Evolutionary conservation across 92 coral and sea anemone species (phyloP).

Genomic region (Galaxea fascicularis): DNA sequence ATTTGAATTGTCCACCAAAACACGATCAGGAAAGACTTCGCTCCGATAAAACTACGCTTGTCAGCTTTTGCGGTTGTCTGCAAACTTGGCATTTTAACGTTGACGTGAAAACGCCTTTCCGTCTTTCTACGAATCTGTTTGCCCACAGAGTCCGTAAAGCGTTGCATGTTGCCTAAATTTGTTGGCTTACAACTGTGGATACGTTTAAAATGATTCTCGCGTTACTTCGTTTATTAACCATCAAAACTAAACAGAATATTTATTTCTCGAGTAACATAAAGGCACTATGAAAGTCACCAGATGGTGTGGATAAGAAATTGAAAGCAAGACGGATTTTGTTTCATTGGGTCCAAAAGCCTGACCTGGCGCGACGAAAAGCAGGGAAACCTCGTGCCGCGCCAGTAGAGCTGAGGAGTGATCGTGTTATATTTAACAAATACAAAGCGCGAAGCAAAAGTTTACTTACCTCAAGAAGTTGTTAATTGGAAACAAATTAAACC

Average conservation of each 20-base stretch:
- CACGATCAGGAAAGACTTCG: neutral
- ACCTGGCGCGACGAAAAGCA: constrained; percentile 27
- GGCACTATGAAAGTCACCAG: neutral
- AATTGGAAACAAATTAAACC: constrained; percentile 78
- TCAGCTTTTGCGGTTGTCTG: constrained; percentile 13
- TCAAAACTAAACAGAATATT: neutral
- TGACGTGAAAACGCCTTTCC: constrained; percentile 27
- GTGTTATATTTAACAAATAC: neutral
- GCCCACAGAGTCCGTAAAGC: neutral
- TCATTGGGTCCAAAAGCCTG: constrained; percentile 1
- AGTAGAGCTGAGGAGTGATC: neutral
- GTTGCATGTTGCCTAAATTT: neutral
- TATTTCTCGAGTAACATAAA: constrained; percentile 22
- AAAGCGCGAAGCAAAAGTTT: neutral
- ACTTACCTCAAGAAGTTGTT: constrained; percentile 44
- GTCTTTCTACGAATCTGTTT: neutral
- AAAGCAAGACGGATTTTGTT: constrained; percentile 6
- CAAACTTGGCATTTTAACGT: neutral
- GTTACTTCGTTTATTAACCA: neutral
- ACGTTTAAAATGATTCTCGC: constrained; percentile 8
- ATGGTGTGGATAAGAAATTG: constrained; percentile 6
- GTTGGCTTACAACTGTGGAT: neutral
- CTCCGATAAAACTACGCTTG: neutral
- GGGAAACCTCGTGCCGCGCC: neutral
- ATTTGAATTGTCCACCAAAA: neutral